Base-by-base conservation (phyloP, 35 echinoderm and acorn worm species). In the Ophiothrix spiculata region DNA sequence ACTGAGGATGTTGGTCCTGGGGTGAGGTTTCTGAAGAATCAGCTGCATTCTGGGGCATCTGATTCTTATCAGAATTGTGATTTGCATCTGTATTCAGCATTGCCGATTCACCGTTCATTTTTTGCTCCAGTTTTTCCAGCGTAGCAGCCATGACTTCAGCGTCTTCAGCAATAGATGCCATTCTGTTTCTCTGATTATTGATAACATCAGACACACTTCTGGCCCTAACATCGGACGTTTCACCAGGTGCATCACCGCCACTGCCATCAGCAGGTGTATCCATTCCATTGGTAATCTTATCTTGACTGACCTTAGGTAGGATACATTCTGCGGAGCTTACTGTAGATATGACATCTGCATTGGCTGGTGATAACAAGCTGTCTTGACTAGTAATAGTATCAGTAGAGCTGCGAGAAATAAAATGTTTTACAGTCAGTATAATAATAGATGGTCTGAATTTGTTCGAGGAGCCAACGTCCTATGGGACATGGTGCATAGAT, bases 351-450 rank as follows among this genome's bases (percentile, higher is more conserved):
- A 2, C 25, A n/a, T 84, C 81, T 14, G 21, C 35, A 42, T 84
- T 84, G 56, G 82, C 80, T 69, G 92, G 92, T 1, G 92, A 94
- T 32, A 94, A 75, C 39, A 94, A 78, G 75, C 92, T 94, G 74
- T 94, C 92, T 69, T 90, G 83, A 46, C 92, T 94, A 29, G 78
- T 80, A 39, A 90, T 56, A 25, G 92, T 94, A 60, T 94, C 92
- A 17, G 92, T 94, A 4, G 92, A 94, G 49, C 92, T 94, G 82
- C 15, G 11, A 35, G 1, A 79, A 78, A 32, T 15, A 78, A 35
- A 56, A 77, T n/a, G n/a, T n/a, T n/a, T n/a, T n/a, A n/a, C n/a
- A n/a, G n/a, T n/a, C n/a, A n/a, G n/a, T n/a, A n/a, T n/a, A n/a
- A n/a, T n/a, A n/a, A n/a, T n/a, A n/a, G n/a, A n/a, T n/a, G n/a